phyloP scores from a whole-genome alignment of 2,797 vertebrate species.

The Eutrigla gurnardus region DNA sequence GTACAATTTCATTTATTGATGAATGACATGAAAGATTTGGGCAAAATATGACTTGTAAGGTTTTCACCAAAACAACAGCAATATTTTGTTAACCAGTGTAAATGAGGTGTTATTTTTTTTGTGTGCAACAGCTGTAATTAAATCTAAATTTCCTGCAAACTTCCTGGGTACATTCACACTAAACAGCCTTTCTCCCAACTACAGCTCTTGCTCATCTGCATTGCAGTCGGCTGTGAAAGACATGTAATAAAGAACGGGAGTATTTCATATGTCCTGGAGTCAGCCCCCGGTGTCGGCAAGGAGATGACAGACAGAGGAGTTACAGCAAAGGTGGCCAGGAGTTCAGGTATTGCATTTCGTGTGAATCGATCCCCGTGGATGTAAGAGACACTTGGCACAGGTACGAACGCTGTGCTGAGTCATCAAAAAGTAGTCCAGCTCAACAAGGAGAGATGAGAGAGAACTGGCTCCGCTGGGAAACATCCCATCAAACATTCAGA shows the following conservation, averaged over 20 bases:
- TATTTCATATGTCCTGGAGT: conserved; percentile 34
- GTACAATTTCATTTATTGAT: conserved; percentile 22
- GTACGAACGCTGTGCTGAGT: conserved; percentile 50
- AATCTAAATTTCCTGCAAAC: conserved; percentile 34
- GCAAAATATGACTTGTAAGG: conserved; percentile 30
- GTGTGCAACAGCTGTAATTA: conserved; percentile 53
- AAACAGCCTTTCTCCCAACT: conserved; percentile 18
- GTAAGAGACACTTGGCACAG: conserved; percentile 57
- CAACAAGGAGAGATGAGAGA: conserved; percentile 7
- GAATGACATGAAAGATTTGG: conserved; percentile 44
- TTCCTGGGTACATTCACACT: conserved; percentile 47
- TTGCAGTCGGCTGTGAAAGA: conserved; percentile 44
- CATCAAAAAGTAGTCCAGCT: conserved; percentile 20
- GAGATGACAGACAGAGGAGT: conserved; percentile 34
- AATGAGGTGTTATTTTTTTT: conserved; percentile 42
- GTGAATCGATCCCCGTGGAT: conserved; percentile 56
- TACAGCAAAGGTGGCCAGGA: conserved; percentile 46
- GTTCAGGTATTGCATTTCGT: conserved; percentile 65
- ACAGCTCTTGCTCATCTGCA: conserved; percentile 7
- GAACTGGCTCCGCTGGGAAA: conserved; percentile 12
- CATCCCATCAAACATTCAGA: conserved; percentile 62
- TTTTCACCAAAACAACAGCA: conserved; percentile 56
- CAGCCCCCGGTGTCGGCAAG: conserved; percentile 9
- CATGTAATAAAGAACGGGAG: conserved; percentile 29
- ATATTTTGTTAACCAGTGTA: conserved; percentile 47